Evolutionary conservation across 2,888 invertebrate species (phyloP), one percentile per base, ranked within the genome.

Genomic region (Slavum lentiscoides): DNA sequence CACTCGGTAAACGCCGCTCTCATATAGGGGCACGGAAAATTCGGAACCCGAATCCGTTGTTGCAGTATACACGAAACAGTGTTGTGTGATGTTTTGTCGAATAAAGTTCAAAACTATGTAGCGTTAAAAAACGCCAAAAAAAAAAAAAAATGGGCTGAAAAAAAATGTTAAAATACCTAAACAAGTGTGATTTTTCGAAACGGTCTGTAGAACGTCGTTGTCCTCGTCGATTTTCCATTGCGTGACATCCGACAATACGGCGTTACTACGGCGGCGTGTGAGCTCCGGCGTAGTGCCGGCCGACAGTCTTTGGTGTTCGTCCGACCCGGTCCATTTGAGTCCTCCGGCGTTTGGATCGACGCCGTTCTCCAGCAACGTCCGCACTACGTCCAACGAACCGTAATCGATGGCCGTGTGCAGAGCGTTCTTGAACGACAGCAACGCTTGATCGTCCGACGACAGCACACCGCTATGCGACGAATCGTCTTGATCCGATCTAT

Each of bases 371-470:
- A 90, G 87, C 64, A 90, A 86, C 43, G 89, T 86, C 55, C 88
- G 85, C 7, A 88, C 86, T 21, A 89, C 89, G 83, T 89, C 89
- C 58, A 88, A 85, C 23, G 90, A 88, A 73, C 88, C 88, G 85
- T 89, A 87, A 83, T 89, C 89, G 72, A 90, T 88, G n/a, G 90
- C 89, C 84, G 89, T 86, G 85, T 90, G 90, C 37, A 90, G 86
- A 61, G 90, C 89, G 84, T 88, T 89, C 82, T 87, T 86, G 85
- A 89, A 89, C 81, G 89, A 87, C 69, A 87, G 85, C 6, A 88
- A 87, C 62, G 82, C 43, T 15, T 58, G 64, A 11, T 39, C 76
- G 9, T 62, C 72, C 11, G 69, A 74, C 55, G 74, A 77, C 30
- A 69, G 49, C 23, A 49, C 39, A 55, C 58, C 37, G 74, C 43